A percentile compares a stretch with the other conserved stretches of the same genome.
Evolutionary conservation across 2,888 invertebrate species (phyloP).

Genomic region (Actias luna): DNA sequence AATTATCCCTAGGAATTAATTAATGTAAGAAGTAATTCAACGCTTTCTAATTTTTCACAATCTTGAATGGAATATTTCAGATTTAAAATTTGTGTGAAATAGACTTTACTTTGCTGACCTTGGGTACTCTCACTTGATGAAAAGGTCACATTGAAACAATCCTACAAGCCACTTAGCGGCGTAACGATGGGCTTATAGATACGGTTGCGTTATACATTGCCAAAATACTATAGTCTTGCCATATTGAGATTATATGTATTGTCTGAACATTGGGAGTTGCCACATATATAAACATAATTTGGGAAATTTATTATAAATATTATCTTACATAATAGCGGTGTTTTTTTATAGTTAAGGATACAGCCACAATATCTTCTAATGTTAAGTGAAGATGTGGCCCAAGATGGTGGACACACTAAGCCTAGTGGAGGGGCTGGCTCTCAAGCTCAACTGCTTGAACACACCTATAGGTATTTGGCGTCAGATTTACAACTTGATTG

Average conservation of each 20-base stretch:
- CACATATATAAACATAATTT: background rate
- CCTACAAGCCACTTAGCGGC: slow-evolving; percentile 37
- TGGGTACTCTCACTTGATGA: slow-evolving; percentile 32
- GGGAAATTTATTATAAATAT: background rate
- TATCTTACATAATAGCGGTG: no score
- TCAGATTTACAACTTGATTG: no score
- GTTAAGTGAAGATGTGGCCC: no score
- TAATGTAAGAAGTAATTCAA: no score
- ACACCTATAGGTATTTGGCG: no score
- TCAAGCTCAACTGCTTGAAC: no score
- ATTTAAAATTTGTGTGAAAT: slow-evolving; percentile 15
- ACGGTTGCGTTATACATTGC: slow-evolving; percentile 18
- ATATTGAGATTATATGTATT: slow-evolving; percentile 10
- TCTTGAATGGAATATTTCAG: background rate
- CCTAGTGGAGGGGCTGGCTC: no score
- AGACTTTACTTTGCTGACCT: slow-evolving; percentile 32
- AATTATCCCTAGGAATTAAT: no score
- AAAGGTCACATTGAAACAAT: slow-evolving; percentile 42
- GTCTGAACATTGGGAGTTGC: background rate
- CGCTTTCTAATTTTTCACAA: no score
- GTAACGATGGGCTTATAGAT: slow-evolving; percentile 35
- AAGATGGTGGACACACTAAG: no score
- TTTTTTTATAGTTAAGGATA: no score
- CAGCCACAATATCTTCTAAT: no score
- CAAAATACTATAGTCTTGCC: slow-evolving; percentile 9